A percentile compares a stretch with the other conserved stretches of the same genome.
phyloP scores from a whole-genome alignment of 2,113 vertebrate species.

The Atractosteus spatula region DNA sequence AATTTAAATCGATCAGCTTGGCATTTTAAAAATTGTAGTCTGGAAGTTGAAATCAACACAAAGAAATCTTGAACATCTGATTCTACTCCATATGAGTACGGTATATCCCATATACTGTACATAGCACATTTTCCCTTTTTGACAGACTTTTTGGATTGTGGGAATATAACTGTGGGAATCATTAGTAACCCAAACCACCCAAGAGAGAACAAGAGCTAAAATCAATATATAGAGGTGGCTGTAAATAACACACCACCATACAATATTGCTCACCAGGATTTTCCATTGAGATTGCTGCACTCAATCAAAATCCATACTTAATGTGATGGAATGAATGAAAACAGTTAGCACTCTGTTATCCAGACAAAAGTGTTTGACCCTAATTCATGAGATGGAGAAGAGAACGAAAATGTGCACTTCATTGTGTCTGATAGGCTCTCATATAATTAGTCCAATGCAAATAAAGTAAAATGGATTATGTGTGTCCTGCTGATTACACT shows the following conservation, averaged over 20 bases:
- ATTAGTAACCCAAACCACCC: constrained; percentile 62
- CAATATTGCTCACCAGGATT: constrained; percentile 22
- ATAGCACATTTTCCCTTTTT: too few species aligned
- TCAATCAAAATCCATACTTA: constrained; percentile 59
- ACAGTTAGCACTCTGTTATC: constrained; percentile 50
- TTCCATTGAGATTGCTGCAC: constrained; percentile 54
- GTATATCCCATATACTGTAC: too few species aligned
- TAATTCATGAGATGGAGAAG: constrained; percentile 15
- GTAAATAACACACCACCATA: constrained; percentile 52
- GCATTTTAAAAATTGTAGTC: background rate
- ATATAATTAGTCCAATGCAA: too few species aligned
- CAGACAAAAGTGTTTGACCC: constrained; percentile 25
- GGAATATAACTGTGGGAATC: constrained; percentile 63
- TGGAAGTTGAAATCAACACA: background rate
- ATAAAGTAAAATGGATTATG: too few species aligned
- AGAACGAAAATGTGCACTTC: constrained; percentile 23
- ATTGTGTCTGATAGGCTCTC: too few species aligned
- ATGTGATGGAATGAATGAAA: constrained; percentile 43
- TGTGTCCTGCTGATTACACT: too few species aligned
- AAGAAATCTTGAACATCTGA: too few species aligned
- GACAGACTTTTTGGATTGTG: constrained; percentile 54
- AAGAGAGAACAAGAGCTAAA: constrained; percentile 51
- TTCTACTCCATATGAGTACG: too few species aligned
- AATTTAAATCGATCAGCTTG: background rate
- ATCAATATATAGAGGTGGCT: constrained; percentile 63